Evolutionary conservation across 2,888 invertebrate species (phyloP).

Genomic region (Nomada goodeniana): DNA sequence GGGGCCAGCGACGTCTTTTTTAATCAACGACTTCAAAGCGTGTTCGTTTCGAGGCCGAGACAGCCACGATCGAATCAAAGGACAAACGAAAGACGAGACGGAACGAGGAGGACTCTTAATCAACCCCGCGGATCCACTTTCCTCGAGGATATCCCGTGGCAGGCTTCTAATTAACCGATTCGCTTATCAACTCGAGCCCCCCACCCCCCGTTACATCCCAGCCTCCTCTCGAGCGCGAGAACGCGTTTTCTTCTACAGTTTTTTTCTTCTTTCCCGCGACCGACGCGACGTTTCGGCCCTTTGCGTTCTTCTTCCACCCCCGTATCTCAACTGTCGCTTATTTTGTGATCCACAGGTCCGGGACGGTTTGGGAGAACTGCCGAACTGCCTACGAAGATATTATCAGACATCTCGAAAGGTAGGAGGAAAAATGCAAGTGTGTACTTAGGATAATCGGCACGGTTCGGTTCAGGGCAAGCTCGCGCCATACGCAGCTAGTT

Average conservation of each 20-base stretch:
- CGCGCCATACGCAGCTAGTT: not conserved
- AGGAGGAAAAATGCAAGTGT: constrained; percentile 82
- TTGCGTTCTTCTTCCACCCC: not conserved
- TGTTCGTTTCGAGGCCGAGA: constrained; percentile 56
- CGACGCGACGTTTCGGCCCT: not conserved
- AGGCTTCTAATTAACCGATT: constrained; percentile 68
- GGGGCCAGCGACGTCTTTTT: constrained; percentile 75
- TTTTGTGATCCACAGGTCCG: constrained; percentile 80
- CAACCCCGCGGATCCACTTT: constrained; percentile 65
- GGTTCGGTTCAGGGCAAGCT: not conserved
- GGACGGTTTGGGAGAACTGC: constrained; percentile 95
- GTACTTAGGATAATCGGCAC: not conserved
- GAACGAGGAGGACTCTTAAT: constrained; percentile 74
- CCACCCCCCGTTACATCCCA: constrained; percentile 1
- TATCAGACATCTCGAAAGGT: constrained; percentile 97
- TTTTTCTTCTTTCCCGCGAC: constrained; percentile 12
- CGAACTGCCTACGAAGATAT: constrained; percentile 97
- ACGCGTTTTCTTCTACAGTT: constrained; percentile 32
- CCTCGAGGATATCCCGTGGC: constrained; percentile 46
- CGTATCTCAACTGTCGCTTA: constrained; percentile 53
- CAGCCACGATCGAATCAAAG: constrained; percentile 78
- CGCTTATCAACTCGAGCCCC: constrained; percentile 50
- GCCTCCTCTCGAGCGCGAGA: not conserved
- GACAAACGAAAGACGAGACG: constrained; percentile 67
- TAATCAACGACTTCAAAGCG: constrained; percentile 84